Base-by-base conservation (phyloP, 1,140 invertebrate genomes). In the Ceratina calcarata region DNA sequence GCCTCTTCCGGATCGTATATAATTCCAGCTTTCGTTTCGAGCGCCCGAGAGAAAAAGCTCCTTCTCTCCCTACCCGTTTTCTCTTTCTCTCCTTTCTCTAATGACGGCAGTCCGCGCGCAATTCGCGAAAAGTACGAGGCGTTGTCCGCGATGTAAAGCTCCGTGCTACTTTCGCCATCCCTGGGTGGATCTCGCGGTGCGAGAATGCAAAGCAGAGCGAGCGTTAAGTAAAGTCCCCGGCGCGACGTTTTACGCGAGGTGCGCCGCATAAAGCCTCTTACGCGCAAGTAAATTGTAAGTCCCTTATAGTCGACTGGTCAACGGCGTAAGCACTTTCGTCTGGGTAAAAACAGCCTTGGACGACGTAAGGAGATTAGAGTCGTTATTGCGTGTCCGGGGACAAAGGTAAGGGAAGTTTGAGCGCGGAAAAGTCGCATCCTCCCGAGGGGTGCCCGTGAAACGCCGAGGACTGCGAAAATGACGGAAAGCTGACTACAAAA, bases 221-320 rank as follows among this genome's bases (percentile, higher is more conserved):
- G 82, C 78, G 82, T 87, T 86, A 87, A 86, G 80, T 87, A 85
- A 85, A 78, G 70, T 72, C 67, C 22, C 16, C 62, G 83, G 76
- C 78, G 80, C 82, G 88, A 82, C 83, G 79, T 85, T 88, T 87
- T 84, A 75, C 69, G 78, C 85, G 84, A 77, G 76, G 69, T 81
- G 80, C 83, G 81, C 78, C 81, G 69, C 80, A 75, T 80, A 88
- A 90, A 90, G 86, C 88, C 79, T 86, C 88, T 90, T 89, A 88
- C 70, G 69, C 55, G 73, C 74, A 89, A 89, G 86, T 89, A 87
- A 88, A 87, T 89, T 90, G 81, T 89, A 86, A 89, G 87, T 88
- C 81, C 84, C 85, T 85, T 86, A 78, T 82, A 82, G 64, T 64
- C 79, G 85, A 83, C 82, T 85, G 88, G 89, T 89, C 88, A 89